Evolutionary conservation across 1,140 invertebrate genomes (phyloP).

Genomic region (Elysia chlorotica): DNA sequence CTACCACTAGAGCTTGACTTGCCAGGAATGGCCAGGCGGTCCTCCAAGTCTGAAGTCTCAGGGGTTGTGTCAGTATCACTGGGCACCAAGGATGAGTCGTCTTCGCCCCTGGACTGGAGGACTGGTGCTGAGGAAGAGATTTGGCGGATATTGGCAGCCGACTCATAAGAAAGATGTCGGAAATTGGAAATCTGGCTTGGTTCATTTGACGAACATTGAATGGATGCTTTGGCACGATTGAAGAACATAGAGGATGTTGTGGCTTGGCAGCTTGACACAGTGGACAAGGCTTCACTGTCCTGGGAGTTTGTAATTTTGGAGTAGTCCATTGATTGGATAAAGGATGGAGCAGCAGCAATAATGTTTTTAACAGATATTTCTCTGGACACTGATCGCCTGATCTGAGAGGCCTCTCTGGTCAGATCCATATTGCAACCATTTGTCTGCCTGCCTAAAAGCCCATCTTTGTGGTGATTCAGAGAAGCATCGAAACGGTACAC

Average conservation of each 20-base stretch:
- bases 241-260: slow-evolving; percentile 10
- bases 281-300: neutral
- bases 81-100: slow-evolving; percentile 20
- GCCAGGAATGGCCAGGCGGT: slow-evolving; percentile 38
- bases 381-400: slow-evolving; percentile 23
- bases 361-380: slow-evolving; percentile 7
- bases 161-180: neutral
- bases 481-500: slow-evolving; percentile 20
- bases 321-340: too few species aligned
- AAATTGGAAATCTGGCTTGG: neutral
- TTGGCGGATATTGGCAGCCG: neutral
- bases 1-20: slow-evolving; percentile 40
- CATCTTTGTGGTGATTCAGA: neutral
- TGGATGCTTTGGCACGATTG: slow-evolving; percentile 4
- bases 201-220: neutral
- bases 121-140: neutral
- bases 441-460: neutral
- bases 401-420: too few species aligned
- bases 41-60: slow-evolving; percentile 27
- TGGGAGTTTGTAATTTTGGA: neutral
- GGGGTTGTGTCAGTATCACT: slow-evolving; percentile 10
- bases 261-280: neutral
- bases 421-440: too few species aligned
- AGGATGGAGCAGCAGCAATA: neutral
- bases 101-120: slow-evolving; percentile 14